Percentiles rank a stretch among this genome's conserved stretches.
Evolutionary conservation across 1,140 invertebrate species (phyloP).

Genomic region (Agrilus planipennis): DNA sequence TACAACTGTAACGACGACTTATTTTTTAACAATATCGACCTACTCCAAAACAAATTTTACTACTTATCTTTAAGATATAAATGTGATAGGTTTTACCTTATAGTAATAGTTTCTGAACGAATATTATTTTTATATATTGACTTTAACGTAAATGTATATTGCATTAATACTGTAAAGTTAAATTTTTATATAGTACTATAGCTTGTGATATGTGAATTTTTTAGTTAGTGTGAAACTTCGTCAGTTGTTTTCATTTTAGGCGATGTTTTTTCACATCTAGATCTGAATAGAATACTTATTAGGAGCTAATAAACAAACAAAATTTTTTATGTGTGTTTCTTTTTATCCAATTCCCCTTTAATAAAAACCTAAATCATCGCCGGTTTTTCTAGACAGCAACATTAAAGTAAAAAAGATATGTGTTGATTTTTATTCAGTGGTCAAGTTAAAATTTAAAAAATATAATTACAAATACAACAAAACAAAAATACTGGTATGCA

Average conservation of each 20-base stretch:
- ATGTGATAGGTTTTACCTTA: slow-evolving; percentile 8
- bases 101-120: slow-evolving; percentile 5
- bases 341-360: no score
- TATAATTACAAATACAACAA: no score
- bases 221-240: slow-evolving; percentile 6
- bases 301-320: slow-evolving; percentile 4
- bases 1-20: no score
- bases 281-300: slow-evolving; percentile 7
- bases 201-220: slow-evolving; percentile 9
- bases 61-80: slow-evolving; percentile 6
- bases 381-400: no score
- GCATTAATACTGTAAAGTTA: slow-evolving; percentile 6
- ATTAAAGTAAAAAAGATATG: no score
- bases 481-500: no score
- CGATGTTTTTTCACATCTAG: slow-evolving; percentile 4
- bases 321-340: not conserved
- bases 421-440: no score
- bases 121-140: slow-evolving; percentile 9
- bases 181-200: slow-evolving; percentile 9
- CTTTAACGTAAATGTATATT: slow-evolving; percentile 6
- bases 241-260: slow-evolving; percentile 3
- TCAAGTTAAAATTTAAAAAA: no score
- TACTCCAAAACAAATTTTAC: slow-evolving; percentile 8
- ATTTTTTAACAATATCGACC: no score
- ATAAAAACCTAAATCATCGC: no score